Evolutionary conservation across 2,888 invertebrate species (phyloP).

Genomic region (Heteromyza rotundicornis): DNA sequence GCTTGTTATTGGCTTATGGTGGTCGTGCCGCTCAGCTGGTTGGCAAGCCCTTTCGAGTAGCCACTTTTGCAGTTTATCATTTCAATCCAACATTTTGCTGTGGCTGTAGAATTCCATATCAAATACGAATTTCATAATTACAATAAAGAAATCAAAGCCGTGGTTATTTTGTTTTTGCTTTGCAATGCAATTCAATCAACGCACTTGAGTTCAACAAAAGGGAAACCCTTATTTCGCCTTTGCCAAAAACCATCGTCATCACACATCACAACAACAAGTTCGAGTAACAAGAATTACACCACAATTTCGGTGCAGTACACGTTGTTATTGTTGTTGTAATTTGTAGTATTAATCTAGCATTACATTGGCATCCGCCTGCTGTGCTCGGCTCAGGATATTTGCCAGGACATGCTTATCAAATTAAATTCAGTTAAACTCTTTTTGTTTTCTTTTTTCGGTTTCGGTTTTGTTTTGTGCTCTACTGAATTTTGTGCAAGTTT

Average conservation of each 20-base stretch:
- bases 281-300: background rate
- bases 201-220: background rate
- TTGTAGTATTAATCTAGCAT: background rate
- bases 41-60: too few species aligned
- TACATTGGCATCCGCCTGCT: background rate
- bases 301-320: background rate
- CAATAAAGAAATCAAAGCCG: background rate
- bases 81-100: too few species aligned
- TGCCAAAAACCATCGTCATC: too few species aligned
- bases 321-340: background rate
- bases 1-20: too few species aligned
- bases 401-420: slow-evolving; percentile 45
- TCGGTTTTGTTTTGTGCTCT: slow-evolving; percentile 9
- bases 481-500: slow-evolving; percentile 27
- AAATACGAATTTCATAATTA: background rate
- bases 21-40: too few species aligned
- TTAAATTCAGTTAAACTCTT: slow-evolving; percentile 48
- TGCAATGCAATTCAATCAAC: too few species aligned
- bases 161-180: background rate
- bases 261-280: background rate
- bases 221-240: too few species aligned
- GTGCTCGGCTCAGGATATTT: background rate
- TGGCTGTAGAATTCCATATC: too few species aligned
- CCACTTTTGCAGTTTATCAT: too few species aligned
- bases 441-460: background rate